Base-by-base conservation (phyloP, 2,888 invertebrate genomes). In the Eupithecia abbreviata region DNA sequence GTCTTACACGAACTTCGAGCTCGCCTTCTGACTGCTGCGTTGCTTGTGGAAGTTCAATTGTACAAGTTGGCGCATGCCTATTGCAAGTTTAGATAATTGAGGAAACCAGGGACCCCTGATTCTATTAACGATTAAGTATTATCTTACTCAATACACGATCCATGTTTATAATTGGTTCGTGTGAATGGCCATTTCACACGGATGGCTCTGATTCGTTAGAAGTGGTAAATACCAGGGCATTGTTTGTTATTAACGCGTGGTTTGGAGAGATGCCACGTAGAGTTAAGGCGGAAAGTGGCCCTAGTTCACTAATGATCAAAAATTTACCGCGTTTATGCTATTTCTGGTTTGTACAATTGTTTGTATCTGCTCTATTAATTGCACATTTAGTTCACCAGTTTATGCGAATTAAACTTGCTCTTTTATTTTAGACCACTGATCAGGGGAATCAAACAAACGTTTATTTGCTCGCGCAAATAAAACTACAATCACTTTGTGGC, bases 91-190 rank as follows among this genome's bases (percentile, higher is more conserved):
- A 80, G 76, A 76, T 82, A 82, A 84, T 82, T 83, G 82, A 84
- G 84, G 83, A 84, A 82, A 81, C 81, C 80, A 82, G 82, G 80
- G 80, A 79, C 84, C 85, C 85, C 80, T 82, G 81, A 85, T 83
- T 83, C 83, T 84, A 83, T 84, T 84, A 85, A 86, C 83, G 84
- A 79, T 80, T 81, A 30, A 30, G 30, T 30, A 80, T 79, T 78
- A 75, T 74, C 79, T 78, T 78, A 66, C 73, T 76, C 76, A 71
- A 75, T 76, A 76, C 77, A 43, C 76, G 45, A 68, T 68, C 74
- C 73, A 72, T 78, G 73, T 74, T 78, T 69, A 65, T 69, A 76
- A 73, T 78, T 76, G 67, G 43, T 66, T 76, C 65, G 71, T 72
- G 72, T 77, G 71, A 69, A 69, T 73, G 69, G 30, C 47, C 67